Evolutionary conservation across 30 jellyfish, hydroid and myxozoan species (phyloP), one percentile per base, ranked within the genome.

Genomic region (Turritopsis rubra): DNA sequence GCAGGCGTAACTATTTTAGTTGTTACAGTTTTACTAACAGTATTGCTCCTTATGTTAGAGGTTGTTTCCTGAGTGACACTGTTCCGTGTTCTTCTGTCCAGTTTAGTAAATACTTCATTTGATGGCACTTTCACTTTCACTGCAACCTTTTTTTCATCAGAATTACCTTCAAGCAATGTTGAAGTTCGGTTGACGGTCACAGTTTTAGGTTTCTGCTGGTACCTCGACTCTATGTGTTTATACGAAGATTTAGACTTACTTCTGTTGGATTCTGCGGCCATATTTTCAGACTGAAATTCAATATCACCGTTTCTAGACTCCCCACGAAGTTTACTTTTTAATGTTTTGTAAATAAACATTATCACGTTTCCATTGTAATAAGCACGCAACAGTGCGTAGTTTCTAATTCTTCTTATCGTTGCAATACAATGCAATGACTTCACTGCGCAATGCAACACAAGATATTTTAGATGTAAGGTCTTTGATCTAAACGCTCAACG

Each of bases 311-410:
- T 68, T 68, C 16, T 68, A 22, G 77, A 17, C 28, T 68, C 77
- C 30, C 77, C 77, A n/a, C 77, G 77, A 68, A 68, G 30, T 19
- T 68, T 68, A 68, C 19, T 68, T 68, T 68, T 68, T 19, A 68
- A 27, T 27, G 77, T 68, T 27, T 68, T 68, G 77, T 68, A 68
- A 23, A 68, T n/a, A 68, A 68, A 68, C 77, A 68, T 68, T 22
- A 68, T 68, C 30, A 68, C 13, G 60, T 41, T 41, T 41, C n/a
- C 60, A 41, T 41, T 13, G 13, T 41, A 41, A 41, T 41, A 3
- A 41, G 60, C 60, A n/a, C n/a, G n/a, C n/a, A n/a, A n/a, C 13
- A 41, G 60, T 41, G 5, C 60, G 60, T 13, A 41, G 9, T 3
- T 5, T 41, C 5, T 41, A 5, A 13, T 41, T 41, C 60, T 41